Base-by-base conservation (phyloP, 2,888 invertebrate genomes). In the Malthinus seriepunctatus region DNA sequence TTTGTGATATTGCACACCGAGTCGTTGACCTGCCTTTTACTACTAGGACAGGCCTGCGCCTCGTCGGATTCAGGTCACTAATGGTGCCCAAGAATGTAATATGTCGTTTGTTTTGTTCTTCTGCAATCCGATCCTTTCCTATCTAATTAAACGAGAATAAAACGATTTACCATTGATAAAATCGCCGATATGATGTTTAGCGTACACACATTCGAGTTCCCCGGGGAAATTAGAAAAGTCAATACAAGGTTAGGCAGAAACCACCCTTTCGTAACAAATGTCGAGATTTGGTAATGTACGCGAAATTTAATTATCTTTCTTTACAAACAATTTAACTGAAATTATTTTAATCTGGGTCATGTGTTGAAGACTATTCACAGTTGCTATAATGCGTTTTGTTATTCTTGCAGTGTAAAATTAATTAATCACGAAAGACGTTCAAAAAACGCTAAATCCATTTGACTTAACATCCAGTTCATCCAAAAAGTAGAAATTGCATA, bases 31-130 rank as follows among this genome's bases (percentile, higher is more conserved):
- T 46, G 52, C 37, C 51, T 53, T 23, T 44, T 52, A 45, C 58
- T 62, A 58, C 58, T 62, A 58, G 62, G 62, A 55, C 58, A 62
- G 38, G 58, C 62, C 51, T 58, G 62, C 58, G 62, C 62, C 60
- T 60, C 60, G 56, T 45, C 45, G 50, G 58, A 62, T 62, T 58
- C 62, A 62, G 62, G 62, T 62, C 62, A 62, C 55, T 57, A 62
- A 58, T 62, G 58, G 53, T 62, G 53, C 62, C 49, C 62, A 62
- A 62, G 58, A 62, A 62, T 58, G 56, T 45, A 53, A 57, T 62
- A 62, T 32, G 31, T 51, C 42, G 46, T 23, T 23, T 51, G 53
- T 42, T 49, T 42, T 42, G 39, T 42, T 42, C 39, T 23, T 15
- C 39, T 5, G 39, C 39, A 42, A n/a, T 42, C 39, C 23, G 15